Evolutionary conservation across 2,113 vertebrate genomes (phyloP), one percentile per base, ranked within the genome.

Genomic region (Sprattus sprattus): DNA sequence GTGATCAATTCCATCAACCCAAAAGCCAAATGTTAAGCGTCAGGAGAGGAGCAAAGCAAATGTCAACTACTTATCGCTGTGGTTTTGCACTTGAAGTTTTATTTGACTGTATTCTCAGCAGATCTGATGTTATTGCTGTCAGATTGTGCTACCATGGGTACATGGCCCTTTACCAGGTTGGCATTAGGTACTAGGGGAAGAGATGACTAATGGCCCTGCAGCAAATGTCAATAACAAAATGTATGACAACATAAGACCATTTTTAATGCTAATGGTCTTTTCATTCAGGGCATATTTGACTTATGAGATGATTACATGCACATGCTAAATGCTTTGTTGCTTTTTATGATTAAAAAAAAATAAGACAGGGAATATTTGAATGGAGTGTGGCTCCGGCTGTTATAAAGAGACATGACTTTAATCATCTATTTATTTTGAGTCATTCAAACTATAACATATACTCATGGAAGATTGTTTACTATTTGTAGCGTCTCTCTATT

Each of bases 141-240:
- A 32, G 32, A 32, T 5, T 5, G 25, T 39, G 39, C 39, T 39
- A 39, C 39, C 39, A 39, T 39, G 20, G 4, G 28, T 0, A 13
- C 28, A 88, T 32, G 45, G 3, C 75, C 3, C 47, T 89, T 90
- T 91, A 90, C 89, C 85, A 88, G 71, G 86, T 91, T 92, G 85
- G 89, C 86, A 90, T 90, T 88, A 90, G 81, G 57, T 84, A 90
- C 83, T 87, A 88, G 46, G 83, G 86, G 81, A 1, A 84, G 50
- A 87, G 81, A 0, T 82, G 64, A 80, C 71, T 78, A 75, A 75
- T 75, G 25, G 0, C 71, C 10, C 13, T 13, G 32, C 64, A 39
- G 71, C 32, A 32, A 78, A 78, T 78, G 71, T 78, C 71, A 78
- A 78, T 32, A 78, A 18, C 32, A 78, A 39, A 15, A 15, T 15